Evolutionary conservation across 2,113 vertebrate species (phyloP).

Genomic region (Tachysurus fulvidraco): DNA sequence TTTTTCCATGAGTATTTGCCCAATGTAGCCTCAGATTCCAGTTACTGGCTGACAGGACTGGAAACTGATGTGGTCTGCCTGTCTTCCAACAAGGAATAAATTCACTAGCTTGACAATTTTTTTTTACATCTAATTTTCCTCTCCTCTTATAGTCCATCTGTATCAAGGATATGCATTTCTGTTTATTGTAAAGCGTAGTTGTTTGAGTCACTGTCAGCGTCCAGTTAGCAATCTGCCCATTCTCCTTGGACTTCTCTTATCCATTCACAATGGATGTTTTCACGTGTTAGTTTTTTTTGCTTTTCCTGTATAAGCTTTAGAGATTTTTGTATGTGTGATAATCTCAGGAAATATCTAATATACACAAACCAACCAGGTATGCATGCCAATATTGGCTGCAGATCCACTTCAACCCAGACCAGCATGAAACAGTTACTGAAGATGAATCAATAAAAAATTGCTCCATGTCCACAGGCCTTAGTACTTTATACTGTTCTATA

Average conservation of each 20-base stretch:
- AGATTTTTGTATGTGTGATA: not conserved
- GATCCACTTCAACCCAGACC: not conserved
- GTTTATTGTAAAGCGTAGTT: not conserved
- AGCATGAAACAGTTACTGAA: not conserved
- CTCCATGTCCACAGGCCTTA: not conserved
- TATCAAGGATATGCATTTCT: not conserved
- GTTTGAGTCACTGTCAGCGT: not conserved
- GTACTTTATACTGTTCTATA: not conserved
- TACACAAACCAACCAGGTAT: not conserved
- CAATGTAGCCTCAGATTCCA: not conserved
- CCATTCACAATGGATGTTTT: not conserved
- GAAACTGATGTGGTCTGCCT: not conserved
- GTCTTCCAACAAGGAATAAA: not conserved
- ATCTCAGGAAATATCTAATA: not conserved
- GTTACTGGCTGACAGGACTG: not conserved
- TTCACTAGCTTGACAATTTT: not conserved
- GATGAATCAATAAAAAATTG: not conserved
- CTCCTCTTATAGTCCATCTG: not conserved
- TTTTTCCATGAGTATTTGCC: not conserved
- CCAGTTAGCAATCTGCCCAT: not conserved
- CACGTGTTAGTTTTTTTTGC: not conserved
- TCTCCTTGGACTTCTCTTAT: not conserved
- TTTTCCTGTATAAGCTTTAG: not conserved
- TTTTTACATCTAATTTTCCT: not conserved
- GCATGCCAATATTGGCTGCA: not conserved